Percentiles rank a stretch among this genome's conserved stretches.
phyloP scores from a whole-genome alignment of 2,888 invertebrate species.

The Lithophane leautieri region DNA sequence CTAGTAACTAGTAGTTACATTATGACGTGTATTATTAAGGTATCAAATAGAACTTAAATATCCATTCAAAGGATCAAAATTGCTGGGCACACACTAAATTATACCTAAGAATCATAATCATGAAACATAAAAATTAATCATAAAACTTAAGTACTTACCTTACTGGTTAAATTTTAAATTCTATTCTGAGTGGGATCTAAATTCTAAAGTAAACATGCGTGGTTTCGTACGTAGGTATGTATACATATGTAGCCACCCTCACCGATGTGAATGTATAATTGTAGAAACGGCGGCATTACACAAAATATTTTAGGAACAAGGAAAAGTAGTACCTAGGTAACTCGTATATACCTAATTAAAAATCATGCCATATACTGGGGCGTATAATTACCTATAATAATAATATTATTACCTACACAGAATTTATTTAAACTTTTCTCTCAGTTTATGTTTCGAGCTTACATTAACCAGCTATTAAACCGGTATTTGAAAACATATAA shows the following conservation, averaged over 20 bases:
- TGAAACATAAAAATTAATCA: no score
- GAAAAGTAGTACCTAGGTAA: constrained; percentile 1
- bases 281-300: constrained; percentile 29
- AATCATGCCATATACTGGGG: constrained; percentile 1
- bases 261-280: constrained; percentile 49
- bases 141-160: constrained; percentile 65
- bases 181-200: constrained; percentile 68
- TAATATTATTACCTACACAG: constrained; percentile 16
- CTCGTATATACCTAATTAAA: constrained; percentile 42
- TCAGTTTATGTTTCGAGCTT: constrained; percentile 12
- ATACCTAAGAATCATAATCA: no score
- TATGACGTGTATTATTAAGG: neutral
- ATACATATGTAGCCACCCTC: constrained; percentile 12
- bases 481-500: constrained; percentile 33
- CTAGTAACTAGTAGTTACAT: constrained; percentile 48
- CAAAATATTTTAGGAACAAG: constrained; percentile 37
- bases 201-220: constrained; percentile 61
- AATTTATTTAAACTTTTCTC: constrained; percentile 24
- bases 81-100: constrained; percentile 48
- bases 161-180: constrained; percentile 72
- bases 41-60: constrained; percentile 39
- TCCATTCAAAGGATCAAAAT: constrained; percentile 58
- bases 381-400: constrained; percentile 25
- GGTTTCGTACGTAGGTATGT: constrained; percentile 49
- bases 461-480: constrained; percentile 14